Conservation (phyloP, 2,888 invertebrate genomes). For the Drosophila neotestacea region DNA sequence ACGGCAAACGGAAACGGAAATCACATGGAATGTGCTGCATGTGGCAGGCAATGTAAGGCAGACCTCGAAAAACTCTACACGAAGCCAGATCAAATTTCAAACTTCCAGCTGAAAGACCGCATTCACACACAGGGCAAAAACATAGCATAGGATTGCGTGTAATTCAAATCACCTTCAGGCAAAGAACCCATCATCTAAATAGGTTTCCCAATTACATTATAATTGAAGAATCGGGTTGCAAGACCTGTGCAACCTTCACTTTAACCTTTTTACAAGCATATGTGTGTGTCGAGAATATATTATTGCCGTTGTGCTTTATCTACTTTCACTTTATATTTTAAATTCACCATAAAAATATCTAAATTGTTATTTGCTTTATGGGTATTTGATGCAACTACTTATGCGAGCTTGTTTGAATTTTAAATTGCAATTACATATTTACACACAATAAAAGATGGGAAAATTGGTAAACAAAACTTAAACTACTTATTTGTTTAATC, state of each 20-base stretch:
- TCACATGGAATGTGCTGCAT: constrained; percentile 49
- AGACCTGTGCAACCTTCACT: background rate
- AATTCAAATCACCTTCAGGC: constrained; percentile 48
- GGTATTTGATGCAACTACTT: no score
- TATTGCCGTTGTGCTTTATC: background rate
- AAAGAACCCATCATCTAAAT: constrained; percentile 14
- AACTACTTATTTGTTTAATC: no score
- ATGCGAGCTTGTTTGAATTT: no score
- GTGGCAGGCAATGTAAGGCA: constrained; percentile 31
- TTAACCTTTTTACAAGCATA: background rate
- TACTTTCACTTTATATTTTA: background rate
- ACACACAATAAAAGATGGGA: no score
- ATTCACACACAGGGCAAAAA: background rate
- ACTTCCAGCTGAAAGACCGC: constrained; percentile 11
- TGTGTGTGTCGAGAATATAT: background rate
- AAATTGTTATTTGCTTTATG: no score
- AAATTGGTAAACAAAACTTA: no score
- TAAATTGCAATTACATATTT: no score
- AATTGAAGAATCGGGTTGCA: background rate
- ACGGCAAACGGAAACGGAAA: constrained; percentile 58
- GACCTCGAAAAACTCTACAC: constrained; percentile 20
- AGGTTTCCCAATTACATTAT: constrained; percentile 13
- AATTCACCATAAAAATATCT: background rate
- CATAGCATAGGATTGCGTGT: constrained; percentile 40
- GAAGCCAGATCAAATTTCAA: constrained; percentile 6